These are phyloP conservation scores for Chascanopsetta lugubris DNA, from an alignment of 2,113 vertebrate species.

Conservation along the genomic window DNA sequence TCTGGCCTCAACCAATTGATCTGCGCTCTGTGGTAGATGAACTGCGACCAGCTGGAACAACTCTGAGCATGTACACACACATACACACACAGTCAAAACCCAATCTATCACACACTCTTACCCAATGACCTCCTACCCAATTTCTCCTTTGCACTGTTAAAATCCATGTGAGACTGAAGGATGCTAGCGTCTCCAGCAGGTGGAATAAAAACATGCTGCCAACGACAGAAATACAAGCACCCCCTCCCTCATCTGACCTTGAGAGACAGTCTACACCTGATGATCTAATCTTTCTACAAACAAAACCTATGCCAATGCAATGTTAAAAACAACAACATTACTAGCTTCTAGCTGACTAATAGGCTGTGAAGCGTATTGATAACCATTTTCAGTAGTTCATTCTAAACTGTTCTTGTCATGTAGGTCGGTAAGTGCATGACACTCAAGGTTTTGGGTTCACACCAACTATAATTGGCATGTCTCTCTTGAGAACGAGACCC, in stretches of 20 bases:
- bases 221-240: no score
- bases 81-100: conserved; percentile 19
- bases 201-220: background rate
- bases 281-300: no score
- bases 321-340: no score
- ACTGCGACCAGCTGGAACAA: conserved; percentile 87
- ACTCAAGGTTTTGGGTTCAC: background rate
- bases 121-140: conserved; percentile 38
- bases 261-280: background rate
- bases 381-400: no score
- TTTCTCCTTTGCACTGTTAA: conserved; percentile 9
- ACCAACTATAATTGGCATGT: no score
- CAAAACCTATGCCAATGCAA: no score
- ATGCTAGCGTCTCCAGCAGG: conserved; percentile 6
- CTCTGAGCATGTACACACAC: conserved; percentile 72
- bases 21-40: conserved; percentile 82
- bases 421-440: background rate
- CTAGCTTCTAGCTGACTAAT: no score
- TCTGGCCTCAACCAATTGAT: conserved; percentile 82
- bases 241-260: background rate
- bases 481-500: no score
- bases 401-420: no score
- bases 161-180: background rate
- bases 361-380: no score
- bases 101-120: conserved; percentile 5